Percentiles rank a stretch among this genome's conserved stretches.
These are phyloP conservation scores for Periphyllus acericola DNA, from an alignment of 2,888 invertebrate genomes.

Conservation along the genomic window DNA sequence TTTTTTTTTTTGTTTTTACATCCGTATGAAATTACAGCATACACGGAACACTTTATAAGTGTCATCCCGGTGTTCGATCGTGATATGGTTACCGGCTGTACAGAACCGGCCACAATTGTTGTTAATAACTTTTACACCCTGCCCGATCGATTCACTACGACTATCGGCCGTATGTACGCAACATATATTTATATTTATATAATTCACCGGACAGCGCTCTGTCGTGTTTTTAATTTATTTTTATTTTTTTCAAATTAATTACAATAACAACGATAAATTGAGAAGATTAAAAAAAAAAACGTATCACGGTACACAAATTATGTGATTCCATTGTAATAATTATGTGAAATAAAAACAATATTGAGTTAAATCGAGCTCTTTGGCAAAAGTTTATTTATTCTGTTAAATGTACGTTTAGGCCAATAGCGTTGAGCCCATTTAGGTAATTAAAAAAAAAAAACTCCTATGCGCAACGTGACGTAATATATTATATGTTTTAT, in stretches of 20 bases:
- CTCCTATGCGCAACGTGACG: not conserved
- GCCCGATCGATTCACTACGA: slow-evolving; percentile 19
- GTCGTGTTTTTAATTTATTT: not conserved
- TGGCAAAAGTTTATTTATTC: not conserved
- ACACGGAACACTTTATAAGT: too few relatives aligned
- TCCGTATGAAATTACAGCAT: too few relatives aligned
- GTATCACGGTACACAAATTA: not conserved
- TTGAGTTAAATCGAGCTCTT: not conserved
- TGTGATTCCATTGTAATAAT: not conserved
- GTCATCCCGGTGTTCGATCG: not conserved
- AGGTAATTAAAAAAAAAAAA: not conserved
- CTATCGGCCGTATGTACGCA: not conserved
- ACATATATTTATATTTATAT: not conserved
- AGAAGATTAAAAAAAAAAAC: not conserved
- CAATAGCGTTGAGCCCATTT: not conserved
- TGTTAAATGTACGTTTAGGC: not conserved
- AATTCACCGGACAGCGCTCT: not conserved
- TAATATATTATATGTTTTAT: not conserved
- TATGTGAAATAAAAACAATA: not conserved
- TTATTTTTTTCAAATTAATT: not conserved
- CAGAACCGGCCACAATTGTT: not conserved
- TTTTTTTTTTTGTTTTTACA: too few relatives aligned
- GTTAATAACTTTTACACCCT: slow-evolving; percentile 20
- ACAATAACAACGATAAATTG: slow-evolving; percentile 26
- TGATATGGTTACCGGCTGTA: not conserved